Base-by-base conservation (phyloP, 2,797 vertebrate genomes). In the Cossypha dichroa region DNA sequence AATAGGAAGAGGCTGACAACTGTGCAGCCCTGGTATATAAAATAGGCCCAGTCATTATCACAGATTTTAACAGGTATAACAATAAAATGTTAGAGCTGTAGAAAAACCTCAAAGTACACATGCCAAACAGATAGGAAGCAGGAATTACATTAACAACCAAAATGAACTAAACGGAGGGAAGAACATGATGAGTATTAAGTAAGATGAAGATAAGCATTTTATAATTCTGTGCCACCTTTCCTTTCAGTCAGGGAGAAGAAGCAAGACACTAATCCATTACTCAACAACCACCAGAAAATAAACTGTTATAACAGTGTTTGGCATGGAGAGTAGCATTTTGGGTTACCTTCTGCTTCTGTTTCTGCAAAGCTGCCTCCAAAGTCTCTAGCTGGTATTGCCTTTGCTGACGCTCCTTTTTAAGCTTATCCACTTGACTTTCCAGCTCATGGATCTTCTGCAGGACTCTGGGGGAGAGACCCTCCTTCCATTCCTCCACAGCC, bases 401-500 rank as follows among this genome's bases (percentile, higher is more conserved):
- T 93, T 99, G 99, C 59, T 98, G 98, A 68, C 98, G 97, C 40
- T 99, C 99, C 90, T 99, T 99, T 97, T 99, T 99, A 75, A 99
- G 97, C 87, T 99, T 99, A 90, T 99, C 99, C 69, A 99, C 97
- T 94, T 99, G 99, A 60, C 94, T 97, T 92, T 99, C 99, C 70
- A 99, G 98, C 96, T 99, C 99, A 66, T 98, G 98, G 96, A 99
- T 98, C 97, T 99, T 99, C 97, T 99, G 99, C 79, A 99, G 98
- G 88, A 98, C 99, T 97, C 98, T 98, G 23, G 96, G 97, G 54
- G 99, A 98, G 90, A 99, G 98, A 41, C 99, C 99, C 97, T 99
- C 99, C 95, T 99, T 99, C 99, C 99, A 99, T 88, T 99, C 99
- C 95, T 99, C 99, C 96, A 99, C 96, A 23, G 97, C 99, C 99